Evolutionary conservation across 2,888 invertebrate species (phyloP), one percentile per base, ranked within the genome.

Genomic region (Scaeva pyrastri): DNA sequence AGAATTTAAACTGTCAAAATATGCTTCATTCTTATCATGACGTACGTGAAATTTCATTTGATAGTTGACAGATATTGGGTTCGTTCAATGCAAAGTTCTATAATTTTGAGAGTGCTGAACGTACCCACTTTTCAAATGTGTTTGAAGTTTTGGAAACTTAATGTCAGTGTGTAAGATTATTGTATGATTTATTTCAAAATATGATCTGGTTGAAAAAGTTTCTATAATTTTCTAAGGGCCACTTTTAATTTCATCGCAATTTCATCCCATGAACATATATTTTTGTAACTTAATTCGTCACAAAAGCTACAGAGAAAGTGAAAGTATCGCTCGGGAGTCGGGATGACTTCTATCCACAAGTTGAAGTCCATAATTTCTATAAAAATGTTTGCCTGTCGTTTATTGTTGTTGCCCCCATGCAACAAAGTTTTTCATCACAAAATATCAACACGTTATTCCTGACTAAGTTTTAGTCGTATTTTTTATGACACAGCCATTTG

Each of bases 401-500:
- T 12, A 39, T 60, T 39, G 16, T 31, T 56, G 31, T 11, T 5
- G 16, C 11, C 14, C 21, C 14, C 14, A 19, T 21, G 39, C n/a
- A 45, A 26, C 62, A 4, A 26, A 16, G 26, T 64, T 26, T 2
- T 23, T n/a, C 48, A 48, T 66, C n/a, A 66, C 26, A 50, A 12
- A 31, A 45, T 11, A 64, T 19, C 66, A 36, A 1, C 68, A 52
- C 36, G 39, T 68, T 36, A 19, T 8, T 21, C 21, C 36, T 21
- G 12, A n/a, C 2, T 21, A 14, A 52, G 39, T 68, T 41, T 31
- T 3, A 19, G 19, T 23, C 11, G 2, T 64, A 2, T 66, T 36
- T 66, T 48, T 64, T 31, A 48, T 66, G 64, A 31, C 66, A 66
- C 16, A 52, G 12, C 52, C 50, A 23, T 39, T 52, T 68, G 31